These are phyloP conservation scores for Andrena chrysosceles DNA, from an alignment of 2,888 invertebrate genomes.

Conservation along the genomic window DNA sequence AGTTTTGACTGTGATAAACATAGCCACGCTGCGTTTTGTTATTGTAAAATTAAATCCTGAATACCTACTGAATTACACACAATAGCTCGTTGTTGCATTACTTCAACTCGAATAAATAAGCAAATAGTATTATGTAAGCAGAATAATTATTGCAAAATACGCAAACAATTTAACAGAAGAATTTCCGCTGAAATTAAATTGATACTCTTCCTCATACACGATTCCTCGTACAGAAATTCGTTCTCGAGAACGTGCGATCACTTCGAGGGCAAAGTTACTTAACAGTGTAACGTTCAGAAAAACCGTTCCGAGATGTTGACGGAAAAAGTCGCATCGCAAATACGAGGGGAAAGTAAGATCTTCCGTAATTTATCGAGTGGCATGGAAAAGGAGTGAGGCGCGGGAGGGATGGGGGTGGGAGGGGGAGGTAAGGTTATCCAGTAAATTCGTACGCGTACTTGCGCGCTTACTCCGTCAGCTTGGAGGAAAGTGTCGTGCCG, in stretches of 20 bases:
- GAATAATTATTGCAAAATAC: too few relatives aligned
- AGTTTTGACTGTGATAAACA: too few relatives aligned
- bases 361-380: slow-evolving; percentile 68
- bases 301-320: slow-evolving; percentile 13
- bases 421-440: slow-evolving; percentile 37
- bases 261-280: slow-evolving; percentile 28
- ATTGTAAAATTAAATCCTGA: too few relatives aligned
- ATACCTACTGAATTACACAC: too few relatives aligned
- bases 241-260: background rate
- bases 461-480: slow-evolving; percentile 29
- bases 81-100: too few relatives aligned
- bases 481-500: slow-evolving; percentile 22
- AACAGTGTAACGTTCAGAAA: background rate
- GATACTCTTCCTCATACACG: too few relatives aligned
- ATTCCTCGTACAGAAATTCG: background rate
- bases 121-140: too few relatives aligned
- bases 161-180: too few relatives aligned
- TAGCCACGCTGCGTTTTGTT: too few relatives aligned
- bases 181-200: too few relatives aligned
- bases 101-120: too few relatives aligned
- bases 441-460: slow-evolving; percentile 48
- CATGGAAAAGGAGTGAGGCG: background rate
- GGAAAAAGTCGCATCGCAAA: slow-evolving; percentile 8
- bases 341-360: slow-evolving; percentile 68
- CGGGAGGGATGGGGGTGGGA: too few relatives aligned